These are phyloP conservation scores for Agonopterix heracliana DNA, from an alignment of 2,888 invertebrate genomes.

Conservation along the genomic window DNA sequence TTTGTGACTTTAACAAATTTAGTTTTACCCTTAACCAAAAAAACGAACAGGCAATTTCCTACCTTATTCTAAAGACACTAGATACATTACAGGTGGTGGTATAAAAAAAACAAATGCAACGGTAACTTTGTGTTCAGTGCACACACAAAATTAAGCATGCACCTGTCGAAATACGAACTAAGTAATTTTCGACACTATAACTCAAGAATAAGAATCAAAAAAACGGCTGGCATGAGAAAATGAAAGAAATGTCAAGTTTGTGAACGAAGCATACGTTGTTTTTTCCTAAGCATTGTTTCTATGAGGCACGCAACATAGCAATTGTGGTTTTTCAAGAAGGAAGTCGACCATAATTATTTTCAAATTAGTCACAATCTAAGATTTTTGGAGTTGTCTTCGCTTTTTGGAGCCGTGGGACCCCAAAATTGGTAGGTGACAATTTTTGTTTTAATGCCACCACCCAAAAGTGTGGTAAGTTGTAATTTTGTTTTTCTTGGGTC, in stretches of 20 bases:
- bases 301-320: conserved; percentile 55
- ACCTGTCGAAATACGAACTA: background rate
- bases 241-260: conserved; percentile 6
- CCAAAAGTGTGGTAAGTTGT: too few species aligned
- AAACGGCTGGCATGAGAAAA: background rate
- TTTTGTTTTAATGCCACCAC: background rate
- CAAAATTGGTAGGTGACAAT: conserved; percentile 5
- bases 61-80: too few species aligned
- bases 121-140: background rate
- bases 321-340: conserved; percentile 64
- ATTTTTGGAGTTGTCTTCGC: conserved; percentile 26
- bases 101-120: too few species aligned
- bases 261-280: conserved; percentile 1
- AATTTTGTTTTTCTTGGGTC: too few species aligned
- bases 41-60: too few species aligned
- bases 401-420: conserved; percentile 1
- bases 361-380: conserved; percentile 62
- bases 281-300: conserved; percentile 52
- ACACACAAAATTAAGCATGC: background rate
- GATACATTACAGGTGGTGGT: too few species aligned
- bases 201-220: background rate
- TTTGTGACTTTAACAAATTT: too few species aligned
- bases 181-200: background rate
- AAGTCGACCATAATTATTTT: conserved; percentile 65
- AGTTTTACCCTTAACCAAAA: too few species aligned